Conservation (phyloP, 2,113 vertebrate species). For the Suncus etruscus region DNA sequence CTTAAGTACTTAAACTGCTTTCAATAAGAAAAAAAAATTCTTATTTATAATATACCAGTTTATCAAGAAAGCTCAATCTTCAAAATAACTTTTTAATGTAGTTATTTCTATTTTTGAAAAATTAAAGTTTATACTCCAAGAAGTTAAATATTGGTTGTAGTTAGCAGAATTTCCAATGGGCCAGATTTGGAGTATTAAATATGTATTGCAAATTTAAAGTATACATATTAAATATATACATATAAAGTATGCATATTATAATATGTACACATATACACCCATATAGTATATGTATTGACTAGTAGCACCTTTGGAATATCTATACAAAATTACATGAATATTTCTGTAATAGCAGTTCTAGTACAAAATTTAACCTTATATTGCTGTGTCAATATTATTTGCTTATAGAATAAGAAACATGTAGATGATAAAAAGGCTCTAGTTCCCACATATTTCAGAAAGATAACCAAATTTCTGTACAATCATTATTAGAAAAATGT, state of each 20-base stretch:
- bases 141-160: not conserved
- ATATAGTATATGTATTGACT: not conserved
- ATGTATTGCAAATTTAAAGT: too few relatives aligned
- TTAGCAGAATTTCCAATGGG: too few relatives aligned
- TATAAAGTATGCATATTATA: not conserved
- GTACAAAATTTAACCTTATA: not conserved
- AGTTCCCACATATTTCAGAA: too few relatives aligned
- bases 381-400: not conserved
- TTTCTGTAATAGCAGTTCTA: not conserved
- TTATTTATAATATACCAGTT: not conserved
- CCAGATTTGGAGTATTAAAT: too few relatives aligned
- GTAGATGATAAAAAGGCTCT: not conserved
- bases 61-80: not conserved
- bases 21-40: not conserved
- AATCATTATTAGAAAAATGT: not conserved
- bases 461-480: too few relatives aligned
- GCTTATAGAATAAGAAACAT: not conserved
- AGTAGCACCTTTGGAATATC: not conserved
- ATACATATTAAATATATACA: too few relatives aligned
- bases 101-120: not conserved
- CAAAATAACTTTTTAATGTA: not conserved
- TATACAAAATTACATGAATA: not conserved
- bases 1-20: not conserved
- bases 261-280: not conserved
- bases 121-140: not conserved